Percentiles rank a stretch among this genome's conserved stretches.
Conservation (phyloP, 30 jellyfish, hydroid and myxozoan species). For the Catostylus mosaicus region DNA sequence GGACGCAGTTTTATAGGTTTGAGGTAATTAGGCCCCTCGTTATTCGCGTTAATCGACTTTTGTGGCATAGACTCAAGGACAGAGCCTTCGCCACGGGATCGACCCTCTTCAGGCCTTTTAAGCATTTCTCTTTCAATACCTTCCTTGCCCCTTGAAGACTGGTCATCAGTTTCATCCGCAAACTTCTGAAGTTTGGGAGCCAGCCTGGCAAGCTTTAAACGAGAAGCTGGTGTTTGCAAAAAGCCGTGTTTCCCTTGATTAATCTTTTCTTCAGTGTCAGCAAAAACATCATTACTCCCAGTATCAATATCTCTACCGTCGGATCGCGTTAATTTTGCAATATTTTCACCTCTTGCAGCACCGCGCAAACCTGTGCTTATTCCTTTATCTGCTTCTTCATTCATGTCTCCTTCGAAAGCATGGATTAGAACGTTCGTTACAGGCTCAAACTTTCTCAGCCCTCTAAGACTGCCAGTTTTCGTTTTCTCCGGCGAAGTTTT, state of each 20-base stretch:
- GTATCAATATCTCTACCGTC: background rate
- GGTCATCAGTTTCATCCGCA: background rate
- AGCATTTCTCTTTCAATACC: background rate
- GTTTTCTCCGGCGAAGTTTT: conserved; percentile 2
- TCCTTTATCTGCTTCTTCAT: conserved; percentile 15
- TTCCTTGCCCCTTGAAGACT: background rate
- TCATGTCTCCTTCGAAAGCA: conserved; percentile 50
- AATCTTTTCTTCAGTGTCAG: conserved; percentile 21
- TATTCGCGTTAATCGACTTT: background rate
- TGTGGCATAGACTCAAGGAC: background rate
- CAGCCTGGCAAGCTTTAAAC: conserved; percentile 18
- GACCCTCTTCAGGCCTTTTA: background rate
- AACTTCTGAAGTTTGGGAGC: background rate
- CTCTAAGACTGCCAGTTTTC: conserved; percentile 18
- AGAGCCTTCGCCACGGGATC: background rate
- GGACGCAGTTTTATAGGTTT: conserved; percentile 11
- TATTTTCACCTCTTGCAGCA: conserved; percentile 22
- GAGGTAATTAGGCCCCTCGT: background rate
- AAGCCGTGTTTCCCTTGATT: background rate
- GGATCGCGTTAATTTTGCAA: background rate
- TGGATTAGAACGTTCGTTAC: conserved; percentile 51
- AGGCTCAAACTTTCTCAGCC: conserved; percentile 13
- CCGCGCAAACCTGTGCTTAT: background rate
- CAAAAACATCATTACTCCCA: conserved; percentile 38
- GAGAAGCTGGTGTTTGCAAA: background rate